Evolutionary conservation across 2,888 invertebrate genomes (phyloP), one percentile per base, ranked within the genome.

Genomic region (Himalopsyche kuldschensis): DNA sequence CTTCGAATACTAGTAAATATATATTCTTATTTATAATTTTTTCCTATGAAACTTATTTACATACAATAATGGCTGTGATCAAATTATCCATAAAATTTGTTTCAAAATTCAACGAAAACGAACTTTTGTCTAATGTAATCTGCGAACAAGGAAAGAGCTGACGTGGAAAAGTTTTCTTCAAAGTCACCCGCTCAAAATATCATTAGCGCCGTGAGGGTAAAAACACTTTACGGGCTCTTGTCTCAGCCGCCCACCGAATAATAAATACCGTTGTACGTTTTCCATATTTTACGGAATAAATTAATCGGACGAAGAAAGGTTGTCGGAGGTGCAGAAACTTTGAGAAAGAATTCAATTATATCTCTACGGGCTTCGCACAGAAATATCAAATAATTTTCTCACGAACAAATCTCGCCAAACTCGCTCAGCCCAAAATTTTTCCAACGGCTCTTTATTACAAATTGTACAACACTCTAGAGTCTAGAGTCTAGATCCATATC

Each of bases 131-230:
- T 41, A 15, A 41, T 15, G 41, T 41, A 41, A 41, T 41, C 41
- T 41, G 4, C 15, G 41, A 41, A 15, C 41, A 41, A 15, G 11
- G 69, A 78, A 69, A 76, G 84, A 85, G 84, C 48, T 85, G 69
- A 69, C 69, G 69, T 69, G 69, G 69, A 69, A 69, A 69, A 69
- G 30, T 85, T 81, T 41, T 79, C 81, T 55, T 77, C 46, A 81
- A 69, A 79, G 82, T 85, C 82, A 77, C 81, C 80, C 84, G 83
- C 80, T 86, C 85, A 86, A 86, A 86, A 86, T 86, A 86, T 86
- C 85, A 86, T 86, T 86, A 86, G 85, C 82, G 48, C 84, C 78
- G 27, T 27, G 30, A 27, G 69, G 41, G 41, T 41, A 15, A 41
- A n/a, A 41, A 41, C 41, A 41, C 41, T 41, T 41, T 41, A 15